A percentile compares a stretch with the other conserved stretches of the same genome.
Conservation (phyloP, 2,888 invertebrate genomes). For the Falcaria lacertinaria region DNA sequence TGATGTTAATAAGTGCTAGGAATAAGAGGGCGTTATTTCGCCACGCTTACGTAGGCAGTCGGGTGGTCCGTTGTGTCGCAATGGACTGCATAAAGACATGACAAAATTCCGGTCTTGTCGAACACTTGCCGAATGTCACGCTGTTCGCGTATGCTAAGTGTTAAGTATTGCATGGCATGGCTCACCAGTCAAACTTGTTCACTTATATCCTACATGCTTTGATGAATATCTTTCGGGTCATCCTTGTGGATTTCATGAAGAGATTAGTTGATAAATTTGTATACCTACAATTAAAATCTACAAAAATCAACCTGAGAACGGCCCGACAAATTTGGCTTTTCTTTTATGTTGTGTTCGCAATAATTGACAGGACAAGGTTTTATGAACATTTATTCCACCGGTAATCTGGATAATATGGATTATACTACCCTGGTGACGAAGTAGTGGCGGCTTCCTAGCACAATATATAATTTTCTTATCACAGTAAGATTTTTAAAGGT, state of each 20-base stretch:
- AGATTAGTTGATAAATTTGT: background rate
- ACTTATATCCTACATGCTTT: conserved; percentile 26
- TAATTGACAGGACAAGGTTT: too few relatives aligned
- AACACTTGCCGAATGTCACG: conserved; percentile 23
- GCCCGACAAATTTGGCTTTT: too few relatives aligned
- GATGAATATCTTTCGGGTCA: conserved; percentile 17
- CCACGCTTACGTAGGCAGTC: conserved; percentile 35
- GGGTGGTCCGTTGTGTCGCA: conserved; percentile 34
- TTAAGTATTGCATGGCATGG: conserved; percentile 31
- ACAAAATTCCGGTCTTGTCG: conserved; percentile 44
- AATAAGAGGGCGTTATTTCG: conserved; percentile 40
- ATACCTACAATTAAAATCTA: too few relatives aligned
- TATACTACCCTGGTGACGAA: too few relatives aligned
- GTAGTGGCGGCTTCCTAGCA: too few relatives aligned
- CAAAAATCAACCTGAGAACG: too few relatives aligned
- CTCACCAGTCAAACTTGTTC: conserved; percentile 19
- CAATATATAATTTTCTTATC: too few relatives aligned
- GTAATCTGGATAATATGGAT: too few relatives aligned
- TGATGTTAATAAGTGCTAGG: conserved; percentile 26
- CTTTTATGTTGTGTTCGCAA: too few relatives aligned
- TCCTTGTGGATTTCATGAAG: conserved; percentile 11
- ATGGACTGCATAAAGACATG: conserved; percentile 41
- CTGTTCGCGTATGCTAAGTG: conserved; percentile 28
- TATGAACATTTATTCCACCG: too few relatives aligned
- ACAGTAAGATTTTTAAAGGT: too few relatives aligned